Evolutionary conservation across 1,140 invertebrate species (phyloP).

Genomic region (Thaumatotibia leucotreta): DNA sequence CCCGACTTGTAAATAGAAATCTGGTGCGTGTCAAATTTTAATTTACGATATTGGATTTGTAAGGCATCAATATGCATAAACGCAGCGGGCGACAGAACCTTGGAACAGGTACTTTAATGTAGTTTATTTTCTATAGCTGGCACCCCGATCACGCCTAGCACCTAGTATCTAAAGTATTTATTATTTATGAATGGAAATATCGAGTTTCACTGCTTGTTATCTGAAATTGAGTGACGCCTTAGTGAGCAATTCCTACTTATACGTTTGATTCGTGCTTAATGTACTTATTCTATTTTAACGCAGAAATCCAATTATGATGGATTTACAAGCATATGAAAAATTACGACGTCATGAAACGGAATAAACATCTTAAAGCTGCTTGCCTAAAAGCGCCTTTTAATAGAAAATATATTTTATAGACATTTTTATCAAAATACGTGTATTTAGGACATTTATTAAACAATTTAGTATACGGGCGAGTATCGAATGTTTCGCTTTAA

Average conservation of each 20-base stretch:
- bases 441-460: too few relatives aligned
- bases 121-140: not conserved
- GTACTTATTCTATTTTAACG: not conserved
- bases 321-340: too few relatives aligned
- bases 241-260: not conserved
- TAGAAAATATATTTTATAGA: too few relatives aligned
- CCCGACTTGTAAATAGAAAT: constrained; percentile 3
- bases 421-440: too few relatives aligned
- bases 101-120: not conserved
- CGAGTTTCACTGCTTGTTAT: not conserved
- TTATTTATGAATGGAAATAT: constrained; percentile 3
- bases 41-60: constrained; percentile 11
- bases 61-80: constrained; percentile 9
- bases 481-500: too few relatives aligned
- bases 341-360: too few relatives aligned
- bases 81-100: not conserved
- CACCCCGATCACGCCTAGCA: not conserved
- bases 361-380: too few relatives aligned
- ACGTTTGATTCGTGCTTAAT: not conserved
- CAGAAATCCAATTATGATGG: too few relatives aligned
- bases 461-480: too few relatives aligned
- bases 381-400: too few relatives aligned
- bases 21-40: not conserved
- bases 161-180: constrained; percentile 1
- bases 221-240: not conserved